Base-by-base conservation (phyloP, 2,797 vertebrate genomes). In the Molossus alvarezi region DNA sequence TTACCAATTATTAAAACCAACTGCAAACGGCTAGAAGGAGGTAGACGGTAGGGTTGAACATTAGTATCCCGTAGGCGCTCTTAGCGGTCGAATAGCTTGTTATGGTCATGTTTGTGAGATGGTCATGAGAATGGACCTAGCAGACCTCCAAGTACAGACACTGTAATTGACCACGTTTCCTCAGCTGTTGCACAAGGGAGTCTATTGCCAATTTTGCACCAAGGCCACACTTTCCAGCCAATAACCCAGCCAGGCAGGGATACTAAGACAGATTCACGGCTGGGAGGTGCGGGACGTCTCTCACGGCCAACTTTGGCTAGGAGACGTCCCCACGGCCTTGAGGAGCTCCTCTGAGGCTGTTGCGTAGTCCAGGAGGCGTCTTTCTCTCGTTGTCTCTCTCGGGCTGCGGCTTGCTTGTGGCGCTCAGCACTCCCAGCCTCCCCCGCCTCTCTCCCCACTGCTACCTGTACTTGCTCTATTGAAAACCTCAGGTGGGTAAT, bases 1-100 rank as follows among this genome's bases (percentile, higher is more conserved):
- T 91, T 73, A 76, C 60, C 65, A 88, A 41, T 62, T 71, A 76
- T n/a, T 53, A 71, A 93, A 69, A 10, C 23, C n/a, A 79, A 48
- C 3, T 67, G 15, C 33, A 76, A 79, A 20, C 23, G 51, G 23
- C 12, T 29, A 53, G 91, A 71, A 79, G 62, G 45, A 60, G 45
- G 21, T 6, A n/a, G 73, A 48, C 17, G 27, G 33, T 20, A 48
- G n/a, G 10, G 33, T 67, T 88, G 75, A 90, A 51, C 12, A 11
- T 23, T 69, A 14, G 4, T 90, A 33, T 86, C 58, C 60, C 9
- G 11, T 14, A 65, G 60, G 85, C 6, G n/a, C 4, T 71, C 17
- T 92, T 86, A 60, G n/a, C 21, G 41, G 27, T 84, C 65, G 17
- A 73, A 21, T 29, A 80, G 45, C 62, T 95, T 25, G 18, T 71